Percentiles rank a stretch among this genome's conserved stretches.
These are phyloP conservation scores for Spea multiplicata DNA, from an alignment of 2,113 vertebrate genomes.

Conservation along the genomic window DNA sequence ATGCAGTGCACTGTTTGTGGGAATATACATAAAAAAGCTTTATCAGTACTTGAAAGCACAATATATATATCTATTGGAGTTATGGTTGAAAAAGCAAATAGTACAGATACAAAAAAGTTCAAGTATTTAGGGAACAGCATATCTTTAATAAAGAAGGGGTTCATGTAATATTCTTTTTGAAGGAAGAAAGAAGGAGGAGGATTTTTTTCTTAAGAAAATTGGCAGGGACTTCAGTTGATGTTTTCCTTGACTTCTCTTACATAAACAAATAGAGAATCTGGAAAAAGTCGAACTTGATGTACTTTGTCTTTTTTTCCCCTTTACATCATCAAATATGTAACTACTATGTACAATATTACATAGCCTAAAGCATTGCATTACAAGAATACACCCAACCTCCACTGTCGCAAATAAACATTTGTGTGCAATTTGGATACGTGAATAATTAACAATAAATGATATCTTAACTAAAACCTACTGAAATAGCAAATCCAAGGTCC, in stretches of 20 bases:
- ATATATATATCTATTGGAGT: too few species aligned
- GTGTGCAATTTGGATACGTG: not conserved
- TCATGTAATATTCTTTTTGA: too few species aligned
- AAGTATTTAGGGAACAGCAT: too few species aligned
- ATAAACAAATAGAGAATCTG: not conserved
- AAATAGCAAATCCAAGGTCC: not conserved
- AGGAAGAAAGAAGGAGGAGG: too few species aligned
- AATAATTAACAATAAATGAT: not conserved
- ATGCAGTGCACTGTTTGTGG: too few species aligned
- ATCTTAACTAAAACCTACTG: conserved; percentile 3
- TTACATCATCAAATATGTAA: not conserved
- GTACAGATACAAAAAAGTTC: too few species aligned
- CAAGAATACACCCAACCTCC: not conserved
- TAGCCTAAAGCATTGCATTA: not conserved
- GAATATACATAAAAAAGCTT: too few species aligned
- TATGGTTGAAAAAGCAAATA: too few species aligned
- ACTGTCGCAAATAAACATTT: not conserved
- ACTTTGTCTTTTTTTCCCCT: not conserved
- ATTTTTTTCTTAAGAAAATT: not conserved
- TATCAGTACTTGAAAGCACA: too few species aligned
- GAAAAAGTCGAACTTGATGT: not conserved
- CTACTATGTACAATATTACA: not conserved
- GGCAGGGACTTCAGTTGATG: not conserved
- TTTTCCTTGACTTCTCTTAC: not conserved
- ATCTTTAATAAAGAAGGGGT: too few species aligned